Conservation (phyloP, 2,113 vertebrate species). For the Falcunculus frontatus region DNA sequence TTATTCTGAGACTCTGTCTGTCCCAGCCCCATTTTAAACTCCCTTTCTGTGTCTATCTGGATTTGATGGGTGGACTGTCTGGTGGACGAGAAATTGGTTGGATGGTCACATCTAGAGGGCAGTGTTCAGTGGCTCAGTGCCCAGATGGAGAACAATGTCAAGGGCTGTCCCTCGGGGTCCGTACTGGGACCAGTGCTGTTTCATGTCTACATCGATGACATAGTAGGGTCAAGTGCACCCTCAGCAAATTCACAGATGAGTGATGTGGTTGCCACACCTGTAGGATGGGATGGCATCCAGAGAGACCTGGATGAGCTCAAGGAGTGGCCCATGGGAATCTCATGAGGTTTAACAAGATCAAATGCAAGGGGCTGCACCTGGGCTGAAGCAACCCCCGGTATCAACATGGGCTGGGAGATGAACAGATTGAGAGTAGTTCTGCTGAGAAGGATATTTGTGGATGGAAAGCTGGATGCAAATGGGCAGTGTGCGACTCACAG, state of each 20-base stretch:
- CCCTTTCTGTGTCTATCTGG: background rate
- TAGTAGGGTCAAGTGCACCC: background rate
- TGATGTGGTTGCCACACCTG: background rate
- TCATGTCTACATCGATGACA: background rate
- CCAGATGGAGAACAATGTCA: background rate
- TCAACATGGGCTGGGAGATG: background rate
- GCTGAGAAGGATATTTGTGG: background rate
- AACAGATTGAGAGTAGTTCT: background rate
- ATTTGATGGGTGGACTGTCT: background rate
- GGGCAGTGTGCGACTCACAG: background rate
- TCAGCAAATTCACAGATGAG: background rate
- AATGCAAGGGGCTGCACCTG: background rate
- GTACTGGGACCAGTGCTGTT: too few relatives aligned
- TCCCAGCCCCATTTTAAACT: background rate
- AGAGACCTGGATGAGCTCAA: background rate
- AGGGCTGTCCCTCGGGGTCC: background rate
- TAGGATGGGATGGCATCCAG: background rate
- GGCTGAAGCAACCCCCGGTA: background rate
- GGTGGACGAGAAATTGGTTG: background rate
- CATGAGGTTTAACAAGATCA: background rate
- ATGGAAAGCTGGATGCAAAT: background rate
- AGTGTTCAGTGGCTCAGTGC: background rate
- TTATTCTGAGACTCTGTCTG: background rate
- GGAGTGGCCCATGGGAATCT: background rate
- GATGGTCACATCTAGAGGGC: background rate